Evolutionary conservation across 2,888 invertebrate species (phyloP).

Genomic region (Scotopteryx bipunctaria): DNA sequence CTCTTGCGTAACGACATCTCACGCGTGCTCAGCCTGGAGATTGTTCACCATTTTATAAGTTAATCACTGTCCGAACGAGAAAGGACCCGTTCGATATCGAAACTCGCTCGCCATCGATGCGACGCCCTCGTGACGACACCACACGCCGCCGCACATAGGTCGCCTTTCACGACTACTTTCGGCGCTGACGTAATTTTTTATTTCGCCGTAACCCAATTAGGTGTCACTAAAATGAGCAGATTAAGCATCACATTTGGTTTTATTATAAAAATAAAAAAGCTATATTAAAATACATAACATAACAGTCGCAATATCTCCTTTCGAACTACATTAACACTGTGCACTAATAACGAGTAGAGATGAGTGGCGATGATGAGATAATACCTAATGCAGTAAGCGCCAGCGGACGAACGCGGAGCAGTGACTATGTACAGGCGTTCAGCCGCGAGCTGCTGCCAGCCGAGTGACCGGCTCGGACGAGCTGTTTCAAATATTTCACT

Average conservation of each 20-base stretch:
- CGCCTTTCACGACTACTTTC: slow-evolving; percentile 79
- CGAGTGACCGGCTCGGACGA: slow-evolving; percentile 41
- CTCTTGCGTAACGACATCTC: slow-evolving; percentile 53
- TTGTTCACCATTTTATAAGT: slow-evolving; percentile 59
- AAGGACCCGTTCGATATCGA: slow-evolving; percentile 53
- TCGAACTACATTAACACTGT: slow-evolving; percentile 76
- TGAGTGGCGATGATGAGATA: slow-evolving; percentile 63
- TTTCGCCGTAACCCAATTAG: slow-evolving; percentile 46
- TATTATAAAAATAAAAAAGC: slow-evolving; percentile 78
- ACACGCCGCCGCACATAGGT: slow-evolving; percentile 37
- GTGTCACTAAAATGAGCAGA: slow-evolving; percentile 59
- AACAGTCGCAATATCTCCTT: slow-evolving; percentile 76
- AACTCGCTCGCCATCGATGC: slow-evolving; percentile 40
- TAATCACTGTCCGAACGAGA: slow-evolving; percentile 59
- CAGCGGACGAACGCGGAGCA: slow-evolving; percentile 56
- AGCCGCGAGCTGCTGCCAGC: slow-evolving; percentile 48
- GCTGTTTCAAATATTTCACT: slow-evolving; percentile 14
- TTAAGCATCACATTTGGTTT: slow-evolving; percentile 71
- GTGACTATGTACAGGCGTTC: slow-evolving; percentile 73
- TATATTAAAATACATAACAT: slow-evolving; percentile 77
- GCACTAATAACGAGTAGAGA: slow-evolving; percentile 79
- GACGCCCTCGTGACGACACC: slow-evolving; percentile 52
- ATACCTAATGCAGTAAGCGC: slow-evolving; percentile 46
- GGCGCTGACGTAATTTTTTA: slow-evolving; percentile 61
- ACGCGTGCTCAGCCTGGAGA: slow-evolving; percentile 45